Evolutionary conservation across 2,797 vertebrate species (phyloP).

Genomic region (Linurgus olivaceus): DNA sequence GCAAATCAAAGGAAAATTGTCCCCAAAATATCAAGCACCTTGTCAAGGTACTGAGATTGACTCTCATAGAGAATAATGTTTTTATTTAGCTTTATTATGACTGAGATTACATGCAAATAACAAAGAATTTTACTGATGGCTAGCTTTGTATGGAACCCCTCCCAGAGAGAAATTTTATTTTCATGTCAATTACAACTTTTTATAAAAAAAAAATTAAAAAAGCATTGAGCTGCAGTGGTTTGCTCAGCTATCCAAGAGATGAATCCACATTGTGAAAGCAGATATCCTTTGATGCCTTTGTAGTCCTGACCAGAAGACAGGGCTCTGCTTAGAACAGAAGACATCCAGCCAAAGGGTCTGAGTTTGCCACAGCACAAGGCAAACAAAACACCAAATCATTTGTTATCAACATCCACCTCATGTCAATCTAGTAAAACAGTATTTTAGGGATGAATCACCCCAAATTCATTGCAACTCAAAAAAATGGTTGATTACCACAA

Average conservation of each 20-base stretch:
- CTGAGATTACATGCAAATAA: background rate
- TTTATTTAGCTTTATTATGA: background rate
- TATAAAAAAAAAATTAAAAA: background rate
- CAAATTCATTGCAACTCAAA: background rate
- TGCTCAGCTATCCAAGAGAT: background rate
- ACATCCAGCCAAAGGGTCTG: background rate
- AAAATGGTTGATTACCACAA: background rate
- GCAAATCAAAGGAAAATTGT: background rate
- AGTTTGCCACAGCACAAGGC: background rate
- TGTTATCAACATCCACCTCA: background rate
- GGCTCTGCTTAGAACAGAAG: background rate
- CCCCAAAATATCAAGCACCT: background rate
- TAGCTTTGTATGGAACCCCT: background rate
- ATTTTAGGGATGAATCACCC: background rate
- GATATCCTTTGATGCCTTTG: background rate
- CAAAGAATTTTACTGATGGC: background rate
- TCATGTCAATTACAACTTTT: background rate
- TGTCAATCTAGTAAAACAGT: background rate
- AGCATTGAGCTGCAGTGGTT: background rate
- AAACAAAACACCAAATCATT: background rate
- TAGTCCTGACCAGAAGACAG: background rate
- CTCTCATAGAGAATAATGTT: background rate
- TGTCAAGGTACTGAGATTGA: background rate
- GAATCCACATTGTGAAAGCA: background rate
- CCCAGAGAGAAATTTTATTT: background rate